Percentiles rank a stretch among this genome's conserved stretches.
Evolutionary conservation across 2,113 vertebrate genomes (phyloP).

Genomic region (Aegotheles bennettii): DNA sequence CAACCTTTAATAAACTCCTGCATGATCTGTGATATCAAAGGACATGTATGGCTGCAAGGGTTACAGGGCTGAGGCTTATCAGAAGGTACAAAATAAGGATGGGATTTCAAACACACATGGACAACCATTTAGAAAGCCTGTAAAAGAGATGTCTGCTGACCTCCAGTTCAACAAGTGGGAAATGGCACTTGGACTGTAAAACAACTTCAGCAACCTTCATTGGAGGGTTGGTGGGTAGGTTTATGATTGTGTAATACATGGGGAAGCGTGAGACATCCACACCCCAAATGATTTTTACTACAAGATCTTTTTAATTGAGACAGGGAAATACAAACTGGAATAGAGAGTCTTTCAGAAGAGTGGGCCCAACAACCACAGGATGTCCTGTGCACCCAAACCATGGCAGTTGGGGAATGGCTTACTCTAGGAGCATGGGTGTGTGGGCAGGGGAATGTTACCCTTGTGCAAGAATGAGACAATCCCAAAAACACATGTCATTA

Average conservation of each 20-base stretch:
- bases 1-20: not conserved
- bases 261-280: not conserved
- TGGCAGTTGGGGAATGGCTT: accelerated
- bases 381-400: not conserved
- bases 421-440: not conserved
- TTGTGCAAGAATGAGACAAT: accelerated
- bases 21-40: not conserved
- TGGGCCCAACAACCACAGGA: not conserved
- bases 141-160: not conserved
- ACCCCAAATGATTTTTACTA: not conserved
- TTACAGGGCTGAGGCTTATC: not conserved
- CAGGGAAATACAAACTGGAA: not conserved
- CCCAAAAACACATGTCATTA: not conserved
- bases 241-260: not conserved
- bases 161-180: not conserved
- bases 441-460: not conserved
- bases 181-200: not conserved
- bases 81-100: not conserved
- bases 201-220: not conserved
- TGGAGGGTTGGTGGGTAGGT: not conserved
- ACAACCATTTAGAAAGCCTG: not conserved
- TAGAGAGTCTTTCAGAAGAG: not conserved
- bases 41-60: not conserved
- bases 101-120: not conserved
- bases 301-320: not conserved